Base-by-base conservation (phyloP, 2,888 invertebrate genomes). In the Ypsolopha sequella region DNA sequence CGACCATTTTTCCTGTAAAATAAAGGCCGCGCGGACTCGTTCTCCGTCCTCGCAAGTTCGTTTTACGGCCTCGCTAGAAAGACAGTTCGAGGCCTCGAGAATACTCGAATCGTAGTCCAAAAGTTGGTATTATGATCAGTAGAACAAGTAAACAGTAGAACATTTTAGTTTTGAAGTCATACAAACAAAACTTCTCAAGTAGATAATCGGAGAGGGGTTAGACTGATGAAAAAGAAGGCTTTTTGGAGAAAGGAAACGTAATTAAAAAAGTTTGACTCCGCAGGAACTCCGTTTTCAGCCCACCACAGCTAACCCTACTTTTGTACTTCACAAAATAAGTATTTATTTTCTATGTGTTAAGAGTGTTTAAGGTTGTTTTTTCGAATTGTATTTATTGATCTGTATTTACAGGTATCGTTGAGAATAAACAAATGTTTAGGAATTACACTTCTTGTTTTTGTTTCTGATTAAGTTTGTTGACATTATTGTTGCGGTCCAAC, bases 161-260 rank as follows among this genome's bases (percentile, higher is more conserved):
- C 24, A 24, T 24, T 24, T 24, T 3, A 24, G 24, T 24, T 2
- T 3, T 24, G 4, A 24, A 24, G 24, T 24, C 24, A 24, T 24
- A 24, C 24, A 24, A 24, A 24, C 24, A 24, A 24, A 24, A 24
- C 4, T 24, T 24, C 24, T 24, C 24, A 24, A 24, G 24, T 24
- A 4, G 4, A 4, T 24, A 38, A 38, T 38, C n/a, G 38, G 38
- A 8, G 6, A n/a, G 9, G 38, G 38, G 38, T 6, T 38, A 38
- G 6, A 2, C 3, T n/a, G 9, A 38, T 14, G 43, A 13, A 43
- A 43, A 43, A 3, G 14, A 8, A 43, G 43, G 43, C 43, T 24
- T 24, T 24, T 64, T 59, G 58, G 55, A 56, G 56, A 51, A 60
- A 59, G 55, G 56, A 56, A 61, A 65, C 55, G 62, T 66, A 67